phyloP scores from a whole-genome alignment of 1,140 invertebrate species.

The Drosophila bipectinata region DNA sequence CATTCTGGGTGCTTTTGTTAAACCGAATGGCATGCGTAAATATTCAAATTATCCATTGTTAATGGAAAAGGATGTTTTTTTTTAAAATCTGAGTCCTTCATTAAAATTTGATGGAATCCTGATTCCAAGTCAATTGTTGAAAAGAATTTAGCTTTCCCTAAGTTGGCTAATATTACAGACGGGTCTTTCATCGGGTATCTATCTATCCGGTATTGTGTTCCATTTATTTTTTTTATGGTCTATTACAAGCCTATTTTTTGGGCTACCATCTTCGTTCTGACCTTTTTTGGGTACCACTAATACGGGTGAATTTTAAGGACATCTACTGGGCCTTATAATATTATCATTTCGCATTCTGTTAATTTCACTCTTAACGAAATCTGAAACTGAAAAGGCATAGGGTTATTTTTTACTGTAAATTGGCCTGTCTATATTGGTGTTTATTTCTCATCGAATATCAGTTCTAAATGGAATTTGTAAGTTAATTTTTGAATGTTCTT shows the following conservation, averaged over 20 bases:
- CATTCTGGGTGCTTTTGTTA: background rate
- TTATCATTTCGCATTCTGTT: background rate
- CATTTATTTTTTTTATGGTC: slow-evolving; percentile 10
- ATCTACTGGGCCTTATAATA: background rate
- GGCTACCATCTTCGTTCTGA: background rate
- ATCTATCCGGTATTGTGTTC: slow-evolving; percentile 1
- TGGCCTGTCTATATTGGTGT: background rate
- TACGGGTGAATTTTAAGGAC: background rate
- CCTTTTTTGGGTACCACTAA: slow-evolving; percentile 4
- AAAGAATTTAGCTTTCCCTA: background rate
- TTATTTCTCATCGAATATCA: background rate
- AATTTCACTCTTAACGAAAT: slow-evolving; percentile 1
- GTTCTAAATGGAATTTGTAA: background rate
- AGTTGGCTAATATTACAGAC: background rate
- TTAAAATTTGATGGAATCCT: no score
- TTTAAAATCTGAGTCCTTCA: no score
- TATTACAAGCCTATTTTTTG: background rate
- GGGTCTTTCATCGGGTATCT: slow-evolving; percentile 4
- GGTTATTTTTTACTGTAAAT: slow-evolving; percentile 3
- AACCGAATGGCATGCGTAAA: background rate
- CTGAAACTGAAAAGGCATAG: background rate
- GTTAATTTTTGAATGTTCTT: slow-evolving; percentile 1
- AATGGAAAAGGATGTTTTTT: no score
- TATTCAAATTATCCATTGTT: no score
- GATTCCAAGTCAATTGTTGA: background rate